phyloP scores from a whole-genome alignment of 2,797 vertebrate species.

The Myotis pilosus region DNA sequence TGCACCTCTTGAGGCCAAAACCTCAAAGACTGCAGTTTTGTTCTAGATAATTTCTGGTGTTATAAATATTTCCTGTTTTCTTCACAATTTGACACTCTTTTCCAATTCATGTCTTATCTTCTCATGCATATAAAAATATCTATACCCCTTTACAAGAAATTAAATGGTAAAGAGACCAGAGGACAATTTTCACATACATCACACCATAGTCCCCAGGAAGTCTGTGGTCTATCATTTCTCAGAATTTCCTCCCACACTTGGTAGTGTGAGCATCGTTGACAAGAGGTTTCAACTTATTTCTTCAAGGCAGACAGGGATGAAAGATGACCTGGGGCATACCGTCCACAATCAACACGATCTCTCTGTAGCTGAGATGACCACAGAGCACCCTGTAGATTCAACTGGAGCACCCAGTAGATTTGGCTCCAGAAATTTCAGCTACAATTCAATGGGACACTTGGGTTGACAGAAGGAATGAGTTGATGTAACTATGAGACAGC shows the following conservation, averaged over 20 bases:
- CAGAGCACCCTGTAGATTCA: no score
- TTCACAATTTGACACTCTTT: background rate
- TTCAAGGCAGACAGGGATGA: no score
- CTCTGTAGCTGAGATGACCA: background rate
- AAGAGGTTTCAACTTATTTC: background rate
- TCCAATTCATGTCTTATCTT: background rate
- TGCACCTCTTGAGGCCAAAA: background rate
- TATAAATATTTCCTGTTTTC: background rate
- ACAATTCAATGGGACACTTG: rapidly evolving
- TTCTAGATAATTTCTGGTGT: background rate
- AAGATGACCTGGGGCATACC: no score
- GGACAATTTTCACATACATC: background rate
- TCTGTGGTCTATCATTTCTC: background rate
- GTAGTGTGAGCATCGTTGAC: rapidly evolving
- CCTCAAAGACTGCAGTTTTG: background rate
- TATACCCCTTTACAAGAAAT: background rate
- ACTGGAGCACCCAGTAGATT: no score
- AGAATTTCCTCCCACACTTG: background rate
- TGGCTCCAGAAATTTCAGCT: background rate
- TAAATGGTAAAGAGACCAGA: background rate
- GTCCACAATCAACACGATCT: background rate
- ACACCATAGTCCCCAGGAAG: background rate
- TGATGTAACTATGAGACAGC: background rate
- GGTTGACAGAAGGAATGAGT: no score
- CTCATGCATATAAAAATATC: background rate